Evolutionary conservation across 2,888 invertebrate species (phyloP).

Genomic region (Cynaeus angustus): DNA sequence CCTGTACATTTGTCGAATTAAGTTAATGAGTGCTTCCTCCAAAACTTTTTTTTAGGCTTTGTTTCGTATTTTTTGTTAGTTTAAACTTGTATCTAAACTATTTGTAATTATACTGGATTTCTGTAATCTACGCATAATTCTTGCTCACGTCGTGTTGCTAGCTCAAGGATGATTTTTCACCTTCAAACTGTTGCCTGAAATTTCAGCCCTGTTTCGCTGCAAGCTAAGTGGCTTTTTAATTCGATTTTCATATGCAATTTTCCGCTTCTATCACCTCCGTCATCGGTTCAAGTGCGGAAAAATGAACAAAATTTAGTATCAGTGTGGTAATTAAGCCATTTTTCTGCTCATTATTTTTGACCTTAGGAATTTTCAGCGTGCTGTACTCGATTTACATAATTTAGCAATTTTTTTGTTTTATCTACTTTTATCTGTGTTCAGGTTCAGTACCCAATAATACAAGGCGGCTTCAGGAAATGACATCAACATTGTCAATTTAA

Average conservation of each 20-base stretch:
- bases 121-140: no score
- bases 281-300: background rate
- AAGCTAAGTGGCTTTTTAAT: slow-evolving; percentile 6
- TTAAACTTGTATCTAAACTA: background rate
- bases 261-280: slow-evolving; percentile 12
- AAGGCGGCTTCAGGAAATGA: slow-evolving; percentile 40
- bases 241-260: slow-evolving; percentile 26
- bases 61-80: background rate
- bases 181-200: background rate
- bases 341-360: background rate
- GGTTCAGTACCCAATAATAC: slow-evolving; percentile 41
- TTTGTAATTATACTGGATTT: background rate
- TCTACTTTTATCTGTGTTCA: slow-evolving; percentile 22
- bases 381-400: slow-evolving; percentile 1
- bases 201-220: background rate
- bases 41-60: background rate
- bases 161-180: background rate
- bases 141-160: background rate
- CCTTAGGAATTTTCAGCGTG: background rate
- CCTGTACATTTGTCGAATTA: background rate
- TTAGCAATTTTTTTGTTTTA: slow-evolving; percentile 8
- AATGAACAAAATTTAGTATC: background rate
- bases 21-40: background rate
- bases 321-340: background rate
- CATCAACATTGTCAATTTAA: slow-evolving; percentile 42